Conservation (phyloP, 2,113 vertebrate species). For the Daboia siamensis region DNA sequence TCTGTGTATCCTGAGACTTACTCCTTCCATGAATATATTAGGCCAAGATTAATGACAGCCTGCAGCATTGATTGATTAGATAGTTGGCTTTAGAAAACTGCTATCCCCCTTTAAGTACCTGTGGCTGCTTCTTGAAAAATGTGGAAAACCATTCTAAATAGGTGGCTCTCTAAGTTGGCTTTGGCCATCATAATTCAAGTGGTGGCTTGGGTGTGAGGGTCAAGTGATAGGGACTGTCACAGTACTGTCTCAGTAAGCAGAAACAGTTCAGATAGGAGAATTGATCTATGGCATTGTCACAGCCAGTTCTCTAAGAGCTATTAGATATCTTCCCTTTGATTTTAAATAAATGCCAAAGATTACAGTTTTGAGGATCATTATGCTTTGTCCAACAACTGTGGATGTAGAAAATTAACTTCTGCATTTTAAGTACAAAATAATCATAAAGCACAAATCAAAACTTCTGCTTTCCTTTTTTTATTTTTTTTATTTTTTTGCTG, state of each 20-base stretch:
- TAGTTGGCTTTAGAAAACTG: slow-evolving; percentile 27
- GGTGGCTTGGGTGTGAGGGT: slow-evolving; percentile 1
- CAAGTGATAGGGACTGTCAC: slow-evolving; percentile 3
- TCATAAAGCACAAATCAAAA: slow-evolving; percentile 12
- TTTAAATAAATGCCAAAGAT: slow-evolving; percentile 11
- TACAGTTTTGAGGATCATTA: slow-evolving; percentile 18
- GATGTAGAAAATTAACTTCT: slow-evolving; percentile 9
- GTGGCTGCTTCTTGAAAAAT: slow-evolving; percentile 16
- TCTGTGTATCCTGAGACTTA: neutral
- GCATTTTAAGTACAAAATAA: neutral
- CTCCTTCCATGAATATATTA: neutral
- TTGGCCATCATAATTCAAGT: slow-evolving; percentile 11
- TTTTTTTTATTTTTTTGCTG: neutral
- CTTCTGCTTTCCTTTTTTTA: neutral
- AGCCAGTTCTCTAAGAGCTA: slow-evolving; percentile 18
- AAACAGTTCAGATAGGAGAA: slow-evolving; percentile 18
- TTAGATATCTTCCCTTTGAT: slow-evolving; percentile 13
- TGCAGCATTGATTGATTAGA: slow-evolving; percentile 45
- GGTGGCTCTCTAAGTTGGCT: slow-evolving; percentile 3
- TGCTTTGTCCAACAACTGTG: neutral
- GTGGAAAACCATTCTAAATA: neutral
- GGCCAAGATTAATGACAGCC: slow-evolving; percentile 16
- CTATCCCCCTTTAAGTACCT: slow-evolving; percentile 1
- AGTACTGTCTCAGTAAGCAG: slow-evolving; percentile 27
- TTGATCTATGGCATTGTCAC: slow-evolving; percentile 29